phyloP scores from a whole-genome alignment of 1,140 invertebrate genomes.

The Hestina assimilis region DNA sequence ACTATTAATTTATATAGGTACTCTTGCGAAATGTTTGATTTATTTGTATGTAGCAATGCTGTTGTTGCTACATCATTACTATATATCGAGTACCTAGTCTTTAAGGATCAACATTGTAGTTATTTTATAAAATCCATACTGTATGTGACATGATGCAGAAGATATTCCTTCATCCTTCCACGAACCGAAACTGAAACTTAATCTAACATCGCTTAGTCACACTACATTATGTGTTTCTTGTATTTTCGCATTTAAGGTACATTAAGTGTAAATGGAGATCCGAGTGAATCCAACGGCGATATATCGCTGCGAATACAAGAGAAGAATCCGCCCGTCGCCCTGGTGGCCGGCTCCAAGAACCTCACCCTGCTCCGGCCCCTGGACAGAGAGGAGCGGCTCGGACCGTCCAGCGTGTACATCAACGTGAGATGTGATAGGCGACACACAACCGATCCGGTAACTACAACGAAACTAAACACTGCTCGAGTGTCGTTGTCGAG shows the following conservation, averaged over 20 bases:
- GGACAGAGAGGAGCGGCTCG: conserved; percentile 91
- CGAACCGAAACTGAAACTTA: no score
- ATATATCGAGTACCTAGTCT: no score
- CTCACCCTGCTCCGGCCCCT: conserved; percentile 86
- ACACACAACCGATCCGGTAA: conserved; percentile 87
- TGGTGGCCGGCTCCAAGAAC: conserved; percentile 88
- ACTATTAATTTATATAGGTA: not conserved
- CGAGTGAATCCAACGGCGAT: conserved; percentile 83
- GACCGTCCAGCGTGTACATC: conserved; percentile 90
- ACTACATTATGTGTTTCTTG: no score
- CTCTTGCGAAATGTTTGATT: not conserved
- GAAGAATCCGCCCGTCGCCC: conserved; percentile 86
- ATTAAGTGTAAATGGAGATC: conserved; percentile 89
- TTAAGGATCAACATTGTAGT: no score
- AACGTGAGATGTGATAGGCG: conserved; percentile 91
- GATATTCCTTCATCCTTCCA: no score
- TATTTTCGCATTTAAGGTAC: conserved; percentile 68
- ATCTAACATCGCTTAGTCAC: no score
- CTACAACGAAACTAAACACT: conserved; percentile 8
- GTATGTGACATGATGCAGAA: no score
- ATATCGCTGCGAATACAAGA: conserved; percentile 90
- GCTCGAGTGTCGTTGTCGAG: no score
- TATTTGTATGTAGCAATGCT: no score
- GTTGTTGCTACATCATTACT: no score
- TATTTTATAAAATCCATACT: no score